Base-by-base conservation (phyloP, 2,888 invertebrate genomes). In the Xanthia togata region DNA sequence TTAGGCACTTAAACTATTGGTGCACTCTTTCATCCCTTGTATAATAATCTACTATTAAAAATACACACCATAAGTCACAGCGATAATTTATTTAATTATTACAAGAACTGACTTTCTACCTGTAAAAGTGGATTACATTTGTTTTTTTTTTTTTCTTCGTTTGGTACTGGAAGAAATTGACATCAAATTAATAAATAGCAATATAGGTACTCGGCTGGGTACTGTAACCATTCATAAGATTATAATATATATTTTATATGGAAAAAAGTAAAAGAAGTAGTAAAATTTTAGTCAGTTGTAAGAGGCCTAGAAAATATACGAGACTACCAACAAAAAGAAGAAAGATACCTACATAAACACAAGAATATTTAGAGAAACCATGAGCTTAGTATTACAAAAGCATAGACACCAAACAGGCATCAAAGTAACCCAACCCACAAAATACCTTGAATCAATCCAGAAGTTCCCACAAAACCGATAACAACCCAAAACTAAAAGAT, bases 391-490 rank as follows among this genome's bases (percentile, higher is more conserved):
- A 23, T n/a, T 9, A 41, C n/a, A 41, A 63, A 41, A 63, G 63
- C 4, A 47, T 11, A 6, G 6, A 70, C 20, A 47, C 26, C 6
- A 44, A 50, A 41, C 4, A 12, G 38, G 11, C 20, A 41, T 9
- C n/a, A 23, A 50, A 65, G 20, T 50, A 47, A 70, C 53, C 2
- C 14, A 50, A 67, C 69, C 31, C n/a, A 67, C 35, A 1, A 81
- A 76, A 50, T 60, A 81, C 50, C n/a, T 23, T 14, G 26, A 76
- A 76, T 60, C 53, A 76, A 70, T 57, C 35, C 26, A 50, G 4
- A 35, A 78, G 9, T 57, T 62, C 23, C 47, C 23, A 69, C 44
- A 26, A 64, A 82, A 72, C 68, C 47, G 73, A 77, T 69, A 81
- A 62, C 57, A 50, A 20, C 62, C 14, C n/a, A 17, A 41, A 62